A percentile compares a stretch with the other conserved stretches of the same genome.
Conservation (phyloP, 2,797 vertebrate species). For the Notolepis coatsorum region DNA sequence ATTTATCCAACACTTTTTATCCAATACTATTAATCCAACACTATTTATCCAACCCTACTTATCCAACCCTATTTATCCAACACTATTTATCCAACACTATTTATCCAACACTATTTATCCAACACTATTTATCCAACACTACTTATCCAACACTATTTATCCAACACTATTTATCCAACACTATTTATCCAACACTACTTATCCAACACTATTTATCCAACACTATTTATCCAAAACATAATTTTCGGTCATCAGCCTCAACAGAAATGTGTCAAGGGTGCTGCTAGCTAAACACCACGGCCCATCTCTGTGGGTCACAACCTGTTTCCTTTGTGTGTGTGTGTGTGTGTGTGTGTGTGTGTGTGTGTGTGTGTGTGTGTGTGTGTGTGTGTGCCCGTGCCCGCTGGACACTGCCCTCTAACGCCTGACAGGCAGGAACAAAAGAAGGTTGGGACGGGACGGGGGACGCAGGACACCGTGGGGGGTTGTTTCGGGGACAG, state of each 20-base stretch:
- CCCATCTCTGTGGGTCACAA: slow-evolving; percentile 38
- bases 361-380: slow-evolving; percentile 24
- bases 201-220: too few relatives aligned
- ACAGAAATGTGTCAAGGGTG: background rate
- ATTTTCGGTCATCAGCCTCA: background rate
- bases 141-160: too few relatives aligned
- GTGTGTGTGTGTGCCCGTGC: slow-evolving; percentile 21
- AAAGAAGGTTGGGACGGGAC: slow-evolving; percentile 23
- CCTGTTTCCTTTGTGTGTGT: slow-evolving; percentile 7
- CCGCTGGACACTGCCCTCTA: slow-evolving; percentile 28
- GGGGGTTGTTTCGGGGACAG: slow-evolving; percentile 55
- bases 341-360: background rate
- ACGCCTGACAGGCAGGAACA: slow-evolving; percentile 58
- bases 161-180: too few relatives aligned
- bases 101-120: too few relatives aligned
- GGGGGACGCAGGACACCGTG: slow-evolving; percentile 24
- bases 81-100: too few relatives aligned
- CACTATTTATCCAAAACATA: too few relatives aligned
- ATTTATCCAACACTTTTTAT: too few relatives aligned
- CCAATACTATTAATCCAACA: too few relatives aligned
- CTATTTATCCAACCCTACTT: too few relatives aligned
- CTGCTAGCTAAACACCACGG: background rate
- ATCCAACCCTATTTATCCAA: too few relatives aligned
- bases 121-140: too few relatives aligned
- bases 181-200: too few relatives aligned